phyloP scores from a whole-genome alignment of 2,113 vertebrate genomes.

The Orycteropus afer region DNA sequence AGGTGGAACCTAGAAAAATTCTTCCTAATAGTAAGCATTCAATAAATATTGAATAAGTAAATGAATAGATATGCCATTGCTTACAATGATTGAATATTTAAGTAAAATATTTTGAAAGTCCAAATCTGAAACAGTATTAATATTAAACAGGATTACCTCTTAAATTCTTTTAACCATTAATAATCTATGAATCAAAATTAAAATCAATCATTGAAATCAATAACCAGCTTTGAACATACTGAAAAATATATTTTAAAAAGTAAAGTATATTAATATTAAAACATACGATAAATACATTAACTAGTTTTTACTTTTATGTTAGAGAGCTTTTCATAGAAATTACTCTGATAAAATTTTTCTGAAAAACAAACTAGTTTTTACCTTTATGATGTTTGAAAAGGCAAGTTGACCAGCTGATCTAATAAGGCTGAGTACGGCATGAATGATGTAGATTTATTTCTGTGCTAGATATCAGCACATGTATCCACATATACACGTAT shows the following conservation, averaged over 20 bases:
- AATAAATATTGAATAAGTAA: too few relatives aligned
- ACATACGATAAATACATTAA: not conserved
- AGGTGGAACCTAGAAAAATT: not conserved
- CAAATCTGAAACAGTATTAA: not conserved
- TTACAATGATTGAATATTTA: not conserved
- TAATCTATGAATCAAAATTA: not conserved
- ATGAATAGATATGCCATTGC: not conserved
- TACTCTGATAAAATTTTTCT: not conserved
- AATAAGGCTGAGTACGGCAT: not conserved
- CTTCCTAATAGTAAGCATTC: not conserved
- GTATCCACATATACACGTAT: too few relatives aligned
- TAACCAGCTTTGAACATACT: not conserved
- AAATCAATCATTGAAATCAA: not conserved
- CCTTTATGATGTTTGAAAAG: not conserved
- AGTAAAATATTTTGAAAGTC: not conserved
- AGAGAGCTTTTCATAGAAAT: not conserved
- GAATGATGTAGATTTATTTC: not conserved
- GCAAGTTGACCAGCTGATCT: not conserved
- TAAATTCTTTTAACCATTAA: not conserved
- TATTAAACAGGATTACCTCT: not conserved
- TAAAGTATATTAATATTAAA: not conserved
- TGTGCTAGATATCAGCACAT: not conserved
- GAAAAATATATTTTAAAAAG: not conserved
- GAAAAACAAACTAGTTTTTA: not conserved
- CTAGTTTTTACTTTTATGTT: not conserved